Evolutionary conservation across 2,797 vertebrate species (phyloP), one percentile per base, ranked within the genome.

Genomic region (Gallinago stenura): DNA sequence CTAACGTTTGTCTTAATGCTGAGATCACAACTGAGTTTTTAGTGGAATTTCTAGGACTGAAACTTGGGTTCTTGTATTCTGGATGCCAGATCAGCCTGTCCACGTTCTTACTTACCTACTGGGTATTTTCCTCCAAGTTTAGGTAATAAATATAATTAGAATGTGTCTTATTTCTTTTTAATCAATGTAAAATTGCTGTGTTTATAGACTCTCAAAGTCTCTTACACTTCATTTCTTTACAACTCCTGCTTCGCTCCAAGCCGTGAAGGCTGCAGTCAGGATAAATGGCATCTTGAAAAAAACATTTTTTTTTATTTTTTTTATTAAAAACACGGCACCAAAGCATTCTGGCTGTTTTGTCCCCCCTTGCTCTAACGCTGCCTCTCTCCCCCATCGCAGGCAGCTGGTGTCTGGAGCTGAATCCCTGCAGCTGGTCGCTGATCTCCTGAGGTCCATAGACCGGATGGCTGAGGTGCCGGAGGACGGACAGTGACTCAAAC

Each of bases 401-500:
- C 98, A 98, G 96, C 95, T 99, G 91, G 10, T 98, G 65, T 98
- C 98, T 0, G 98, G 98, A 62, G 98, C 98, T 3, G 98, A 99
- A 75, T 97, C 98, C 0, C 95, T 99, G 37, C 97, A 96, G 95
- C 84, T 99, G 11, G 98, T 98, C 0, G 98, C 98, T 3, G 98
- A 99, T 33, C 97, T 99, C 39, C 98, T 99, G 7, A 96, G 95
- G 56, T 99, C 98, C 33, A 98, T 99, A 26, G 98, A 99, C 93
- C 98, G 97, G 68, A 98, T 99, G 33, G 95, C 98, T 0, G 98
- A 98, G 58, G 33, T 97, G 50, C 71, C 97, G 2, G 79, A 96
- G 11, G 94, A 92, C 0, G 87, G 83, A 15, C 90, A 65, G 6
- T 97, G 61, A 62, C 61, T 62, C 26, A 21, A 31, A 11, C n/a